Conservation (phyloP, 1,140 invertebrate genomes). For the Pseudomyrmex flavicornis region DNA sequence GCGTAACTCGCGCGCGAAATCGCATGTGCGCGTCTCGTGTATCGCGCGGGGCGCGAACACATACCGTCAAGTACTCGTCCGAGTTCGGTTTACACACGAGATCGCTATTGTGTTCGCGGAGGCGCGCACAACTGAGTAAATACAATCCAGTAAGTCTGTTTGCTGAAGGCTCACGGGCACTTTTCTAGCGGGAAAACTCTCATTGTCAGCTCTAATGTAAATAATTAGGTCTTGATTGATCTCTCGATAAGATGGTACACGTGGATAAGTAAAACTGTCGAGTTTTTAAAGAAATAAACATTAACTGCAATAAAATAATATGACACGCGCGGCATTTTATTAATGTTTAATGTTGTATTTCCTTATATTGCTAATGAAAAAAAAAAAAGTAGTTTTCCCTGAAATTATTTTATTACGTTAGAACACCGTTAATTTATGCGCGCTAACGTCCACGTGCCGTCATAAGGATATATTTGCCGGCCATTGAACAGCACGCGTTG, state of each 20-base stretch:
- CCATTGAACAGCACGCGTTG: conserved; percentile 71
- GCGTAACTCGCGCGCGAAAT: not conserved
- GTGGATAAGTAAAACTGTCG: not conserved
- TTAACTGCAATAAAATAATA: not conserved
- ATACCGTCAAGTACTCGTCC: conserved; percentile 61
- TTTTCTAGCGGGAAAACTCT: not conserved
- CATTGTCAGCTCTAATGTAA: not conserved
- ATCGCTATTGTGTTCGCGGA: conserved; percentile 42
- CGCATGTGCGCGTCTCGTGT: conserved; percentile 17
- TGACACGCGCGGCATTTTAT: no score
- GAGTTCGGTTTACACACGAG: conserved; percentile 28
- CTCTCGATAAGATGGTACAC: not conserved
- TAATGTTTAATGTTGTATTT: not conserved
- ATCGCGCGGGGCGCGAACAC: not conserved
- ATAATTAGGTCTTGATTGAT: not conserved
- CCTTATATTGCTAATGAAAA: not conserved
- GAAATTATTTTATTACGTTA: conserved; percentile 3
- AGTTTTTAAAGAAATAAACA: not conserved
- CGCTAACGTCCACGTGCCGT: conserved; percentile 33
- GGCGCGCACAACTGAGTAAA: conserved; percentile 6
- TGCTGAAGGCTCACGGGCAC: not conserved
- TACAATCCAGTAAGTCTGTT: not conserved
- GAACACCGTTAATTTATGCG: not conserved
- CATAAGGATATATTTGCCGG: conserved; percentile 76
- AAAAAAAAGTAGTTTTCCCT: not conserved